Evolutionary conservation across 2,888 invertebrate genomes (phyloP).

Genomic region (Endomychus coccineus): DNA sequence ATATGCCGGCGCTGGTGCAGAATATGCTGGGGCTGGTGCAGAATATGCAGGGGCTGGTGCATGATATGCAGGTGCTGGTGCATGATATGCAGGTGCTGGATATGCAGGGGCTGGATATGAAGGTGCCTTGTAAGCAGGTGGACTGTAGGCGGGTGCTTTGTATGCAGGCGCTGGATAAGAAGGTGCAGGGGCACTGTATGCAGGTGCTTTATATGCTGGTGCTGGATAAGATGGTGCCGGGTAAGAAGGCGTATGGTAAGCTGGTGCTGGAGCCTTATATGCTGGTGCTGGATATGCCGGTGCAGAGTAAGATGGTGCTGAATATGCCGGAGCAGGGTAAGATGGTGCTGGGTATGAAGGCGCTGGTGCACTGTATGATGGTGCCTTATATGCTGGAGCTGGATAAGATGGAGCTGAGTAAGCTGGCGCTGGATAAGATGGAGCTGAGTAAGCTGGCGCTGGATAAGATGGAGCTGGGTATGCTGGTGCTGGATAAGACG

Average conservation of each 20-base stretch:
- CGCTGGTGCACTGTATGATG: slow-evolving; percentile 17
- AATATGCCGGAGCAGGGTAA: slow-evolving; percentile 20
- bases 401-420: slow-evolving; percentile 21
- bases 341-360: slow-evolving; percentile 21
- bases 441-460: slow-evolving; percentile 10
- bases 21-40: slow-evolving; percentile 17
- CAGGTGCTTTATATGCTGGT: slow-evolving; percentile 7
- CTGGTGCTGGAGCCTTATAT: slow-evolving; percentile 15
- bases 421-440: slow-evolving; percentile 18
- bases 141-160: slow-evolving; percentile 12
- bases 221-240: slow-evolving; percentile 14
- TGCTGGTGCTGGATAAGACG: slow-evolving; percentile 5
- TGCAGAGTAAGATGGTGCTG: slow-evolving; percentile 17
- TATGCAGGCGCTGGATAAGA: slow-evolving; percentile 13
- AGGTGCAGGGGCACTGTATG: slow-evolving; percentile 15
- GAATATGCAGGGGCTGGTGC: slow-evolving; percentile 15
- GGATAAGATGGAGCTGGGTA: slow-evolving; percentile 7
- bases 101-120: slow-evolving; percentile 10
- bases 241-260: slow-evolving; percentile 12
- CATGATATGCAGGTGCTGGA: slow-evolving; percentile 10
- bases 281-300: slow-evolving; percentile 15
- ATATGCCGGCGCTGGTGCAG: slow-evolving; percentile 10
- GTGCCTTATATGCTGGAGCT: slow-evolving; percentile 19
- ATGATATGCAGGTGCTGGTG: slow-evolving; percentile 10
- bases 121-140: slow-evolving; percentile 13